A percentile compares a stretch with the other conserved stretches of the same genome.
These are phyloP conservation scores for Chaenodraco wilsoni DNA, from an alignment of 2,797 vertebrate species.

Conservation along the genomic window DNA sequence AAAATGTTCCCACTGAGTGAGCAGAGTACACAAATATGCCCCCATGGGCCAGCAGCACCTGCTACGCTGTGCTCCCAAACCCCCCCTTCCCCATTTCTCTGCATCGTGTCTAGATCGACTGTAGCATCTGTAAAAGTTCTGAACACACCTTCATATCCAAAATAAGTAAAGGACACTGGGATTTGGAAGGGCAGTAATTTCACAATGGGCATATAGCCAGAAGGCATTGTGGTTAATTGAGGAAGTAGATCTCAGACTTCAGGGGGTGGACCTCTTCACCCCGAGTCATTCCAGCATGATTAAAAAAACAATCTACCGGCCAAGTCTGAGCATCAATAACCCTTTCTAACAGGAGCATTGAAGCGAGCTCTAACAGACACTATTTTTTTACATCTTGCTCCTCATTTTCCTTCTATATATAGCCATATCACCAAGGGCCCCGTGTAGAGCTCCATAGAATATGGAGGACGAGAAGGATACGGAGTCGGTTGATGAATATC, in stretches of 20 bases:
- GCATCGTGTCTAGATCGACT: conserved; percentile 15
- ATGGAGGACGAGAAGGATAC: conserved; percentile 46
- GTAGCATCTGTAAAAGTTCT: conserved; percentile 37
- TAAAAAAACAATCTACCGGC: conserved; percentile 33
- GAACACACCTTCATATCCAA: conserved; percentile 5
- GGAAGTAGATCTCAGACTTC: conserved; percentile 39
- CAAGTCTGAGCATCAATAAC: conserved; percentile 52
- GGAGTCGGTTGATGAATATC: conserved; percentile 46
- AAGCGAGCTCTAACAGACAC: conserved; percentile 17
- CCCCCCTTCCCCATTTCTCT: conserved; percentile 7
- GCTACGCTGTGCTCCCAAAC: conserved; percentile 51
- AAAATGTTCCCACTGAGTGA: conserved; percentile 80
- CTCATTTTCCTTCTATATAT: conserved; percentile 65
- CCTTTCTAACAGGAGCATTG: conserved; percentile 31
- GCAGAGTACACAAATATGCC: conserved; percentile 71
- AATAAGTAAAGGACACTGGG: not conserved
- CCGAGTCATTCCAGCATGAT: conserved; percentile 28
- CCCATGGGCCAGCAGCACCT: conserved; percentile 69
- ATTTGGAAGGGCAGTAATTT: conserved; percentile 18
- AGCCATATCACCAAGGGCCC: conserved; percentile 65
- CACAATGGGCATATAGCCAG: conserved; percentile 38
- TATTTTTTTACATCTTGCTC: conserved; percentile 44
- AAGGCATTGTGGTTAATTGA: conserved; percentile 55
- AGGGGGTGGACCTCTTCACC: conserved; percentile 42
- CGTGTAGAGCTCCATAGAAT: conserved; percentile 42